These are phyloP conservation scores for Melanerpes formicivorus DNA, from an alignment of 2,113 vertebrate species.

Conservation along the genomic window DNA sequence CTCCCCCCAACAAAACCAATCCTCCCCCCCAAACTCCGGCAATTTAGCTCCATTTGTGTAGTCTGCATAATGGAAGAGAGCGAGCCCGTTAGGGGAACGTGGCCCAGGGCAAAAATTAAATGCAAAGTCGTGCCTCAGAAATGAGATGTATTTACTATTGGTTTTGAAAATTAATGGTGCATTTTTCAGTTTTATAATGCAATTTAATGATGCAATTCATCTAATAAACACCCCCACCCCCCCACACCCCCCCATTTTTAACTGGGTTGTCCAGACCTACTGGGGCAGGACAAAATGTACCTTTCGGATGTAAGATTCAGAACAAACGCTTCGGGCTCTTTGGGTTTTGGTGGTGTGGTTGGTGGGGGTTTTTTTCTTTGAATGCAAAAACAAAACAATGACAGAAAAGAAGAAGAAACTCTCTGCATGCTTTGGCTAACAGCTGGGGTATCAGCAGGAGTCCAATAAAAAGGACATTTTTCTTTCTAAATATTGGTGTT, in stretches of 20 bases:
- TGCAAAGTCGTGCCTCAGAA: slow-evolving; percentile 88
- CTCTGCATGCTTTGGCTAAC: slow-evolving; percentile 21
- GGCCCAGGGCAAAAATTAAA: slow-evolving; percentile 91
- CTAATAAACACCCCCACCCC: slow-evolving; percentile 87
- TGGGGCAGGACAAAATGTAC: slow-evolving; percentile 86
- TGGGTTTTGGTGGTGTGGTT: background rate
- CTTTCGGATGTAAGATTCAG: slow-evolving; percentile 73
- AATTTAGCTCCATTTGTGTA: slow-evolving; percentile 87
- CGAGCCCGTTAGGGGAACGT: slow-evolving; percentile 81
- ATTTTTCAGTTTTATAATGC: slow-evolving; percentile 99
- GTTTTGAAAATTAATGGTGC: slow-evolving; percentile 99
- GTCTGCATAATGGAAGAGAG: slow-evolving; percentile 93
- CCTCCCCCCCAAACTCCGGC: slow-evolving; percentile 71
- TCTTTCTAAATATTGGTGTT: slow-evolving; percentile 62
- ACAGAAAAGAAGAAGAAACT: background rate
- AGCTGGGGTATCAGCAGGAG: slow-evolving; percentile 70
- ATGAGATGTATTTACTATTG: slow-evolving; percentile 95
- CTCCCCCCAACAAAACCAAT: slow-evolving; percentile 24
- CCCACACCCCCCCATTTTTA: slow-evolving; percentile 75
- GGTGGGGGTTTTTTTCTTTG: background rate
- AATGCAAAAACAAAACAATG: background rate
- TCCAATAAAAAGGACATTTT: slow-evolving; percentile 71
- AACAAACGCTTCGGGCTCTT: slow-evolving; percentile 56
- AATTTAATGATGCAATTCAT: slow-evolving; percentile 99
- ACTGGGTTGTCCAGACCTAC: slow-evolving; percentile 87